Percentiles rank a stretch among this genome's conserved stretches.
phyloP scores from a whole-genome alignment of 1,140 invertebrate species.

The Copidosoma floridanum region DNA sequence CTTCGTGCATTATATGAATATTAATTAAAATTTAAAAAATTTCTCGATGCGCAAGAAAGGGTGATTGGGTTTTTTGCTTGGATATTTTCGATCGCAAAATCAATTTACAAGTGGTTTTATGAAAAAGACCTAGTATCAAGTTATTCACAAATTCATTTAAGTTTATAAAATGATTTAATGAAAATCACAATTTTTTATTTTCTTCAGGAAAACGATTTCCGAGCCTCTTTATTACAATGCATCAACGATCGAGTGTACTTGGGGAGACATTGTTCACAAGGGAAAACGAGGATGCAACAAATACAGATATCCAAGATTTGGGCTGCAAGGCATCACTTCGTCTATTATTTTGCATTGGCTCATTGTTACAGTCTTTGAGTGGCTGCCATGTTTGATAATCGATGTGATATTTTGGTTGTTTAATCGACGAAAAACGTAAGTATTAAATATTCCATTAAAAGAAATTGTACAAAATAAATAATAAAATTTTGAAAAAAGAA shows the following conservation, averaged over 20 bases:
- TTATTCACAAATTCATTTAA: not conserved
- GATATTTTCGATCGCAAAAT: not conserved
- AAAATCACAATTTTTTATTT: not conserved
- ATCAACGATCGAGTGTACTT: conserved; percentile 36
- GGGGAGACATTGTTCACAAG: conserved; percentile 40
- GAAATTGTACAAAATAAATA: no score
- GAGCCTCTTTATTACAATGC: conserved; percentile 35
- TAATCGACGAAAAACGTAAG: conserved; percentile 38
- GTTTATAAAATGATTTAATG: no score
- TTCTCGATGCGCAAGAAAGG: not conserved
- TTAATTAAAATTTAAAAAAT: not conserved
- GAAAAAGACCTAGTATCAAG: no score
- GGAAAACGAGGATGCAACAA: conserved; percentile 30
- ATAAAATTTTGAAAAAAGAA: no score
- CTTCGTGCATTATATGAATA: no score
- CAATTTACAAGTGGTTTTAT: not conserved
- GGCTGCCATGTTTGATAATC: conserved; percentile 41
- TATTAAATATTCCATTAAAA: conserved; percentile 8
- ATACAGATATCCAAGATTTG: conserved; percentile 44
- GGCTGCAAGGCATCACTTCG: conserved; percentile 42
- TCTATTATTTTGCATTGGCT: conserved; percentile 33
- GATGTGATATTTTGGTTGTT: conserved; percentile 35
- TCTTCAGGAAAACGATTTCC: conserved; percentile 18
- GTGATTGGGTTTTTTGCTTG: no score
- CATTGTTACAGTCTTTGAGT: conserved; percentile 41